Evolutionary conservation across 2,113 vertebrate species (phyloP).

Genomic region (Murina feae): DNA sequence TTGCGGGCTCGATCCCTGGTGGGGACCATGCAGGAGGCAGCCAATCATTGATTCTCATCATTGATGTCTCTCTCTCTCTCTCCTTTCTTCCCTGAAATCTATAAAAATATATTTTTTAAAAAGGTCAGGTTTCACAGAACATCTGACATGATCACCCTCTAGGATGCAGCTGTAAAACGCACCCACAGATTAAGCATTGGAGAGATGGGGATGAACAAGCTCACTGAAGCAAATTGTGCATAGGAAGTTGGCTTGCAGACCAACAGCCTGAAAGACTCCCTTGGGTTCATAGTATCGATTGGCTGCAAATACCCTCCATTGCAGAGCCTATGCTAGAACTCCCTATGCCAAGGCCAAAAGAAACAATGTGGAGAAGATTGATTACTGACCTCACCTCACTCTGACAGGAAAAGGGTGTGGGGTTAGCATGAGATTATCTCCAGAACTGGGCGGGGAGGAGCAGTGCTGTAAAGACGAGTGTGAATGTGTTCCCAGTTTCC

Average conservation of each 20-base stretch:
- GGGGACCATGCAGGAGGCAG: no score
- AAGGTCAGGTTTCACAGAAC: neutral
- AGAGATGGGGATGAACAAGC: neutral
- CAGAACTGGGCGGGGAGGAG: neutral
- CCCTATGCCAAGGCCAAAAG: constrained; percentile 14
- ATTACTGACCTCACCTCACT: neutral
- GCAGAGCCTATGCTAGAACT: neutral
- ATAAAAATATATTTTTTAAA: no score
- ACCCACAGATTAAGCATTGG: neutral
- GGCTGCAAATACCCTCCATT: neutral
- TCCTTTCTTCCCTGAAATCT: no score
- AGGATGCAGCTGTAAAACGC: neutral
- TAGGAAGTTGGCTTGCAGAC: neutral
- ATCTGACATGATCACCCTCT: neutral
- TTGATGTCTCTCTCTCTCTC: no score
- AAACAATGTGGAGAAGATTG: neutral
- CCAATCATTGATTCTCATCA: no score
- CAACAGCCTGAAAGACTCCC: neutral
- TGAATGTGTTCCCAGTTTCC: neutral
- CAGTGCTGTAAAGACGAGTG: neutral
- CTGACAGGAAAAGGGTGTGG: constrained; percentile 30
- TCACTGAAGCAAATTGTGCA: neutral
- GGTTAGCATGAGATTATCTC: neutral
- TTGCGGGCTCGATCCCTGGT: no score
- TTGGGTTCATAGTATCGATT: neutral